Conservation (phyloP, 2,113 vertebrate genomes). For the Nipponia nippon region DNA sequence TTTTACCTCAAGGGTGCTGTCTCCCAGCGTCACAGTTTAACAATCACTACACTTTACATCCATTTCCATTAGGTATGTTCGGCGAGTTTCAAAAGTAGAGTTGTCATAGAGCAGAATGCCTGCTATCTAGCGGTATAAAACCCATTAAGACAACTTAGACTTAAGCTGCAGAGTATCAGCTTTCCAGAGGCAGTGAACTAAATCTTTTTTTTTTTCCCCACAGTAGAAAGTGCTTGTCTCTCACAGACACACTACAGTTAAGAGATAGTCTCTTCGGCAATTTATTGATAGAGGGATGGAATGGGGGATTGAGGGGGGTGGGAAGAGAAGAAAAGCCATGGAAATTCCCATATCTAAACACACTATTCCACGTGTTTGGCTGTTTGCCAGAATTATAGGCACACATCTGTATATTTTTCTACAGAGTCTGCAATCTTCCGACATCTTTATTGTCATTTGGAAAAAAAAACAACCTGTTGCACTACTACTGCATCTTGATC, state of each 20-base stretch:
- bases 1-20: slow-evolving; percentile 48
- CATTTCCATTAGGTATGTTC: slow-evolving; percentile 47
- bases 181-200: slow-evolving; percentile 28
- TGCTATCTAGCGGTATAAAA: slow-evolving; percentile 41
- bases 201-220: background rate
- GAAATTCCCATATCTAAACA: background rate
- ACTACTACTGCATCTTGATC: background rate
- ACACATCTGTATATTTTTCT: background rate
- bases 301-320: accelerated
- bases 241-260: background rate
- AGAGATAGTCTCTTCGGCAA: background rate
- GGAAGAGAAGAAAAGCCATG: background rate
- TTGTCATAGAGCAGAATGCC: slow-evolving; percentile 50
- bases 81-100: slow-evolving; percentile 18
- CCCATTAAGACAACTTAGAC: slow-evolving; percentile 45
- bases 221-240: background rate
- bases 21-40: slow-evolving; percentile 39
- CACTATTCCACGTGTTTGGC: background rate
- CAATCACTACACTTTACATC: slow-evolving; percentile 46
- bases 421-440: background rate
- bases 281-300: background rate
- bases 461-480: background rate
- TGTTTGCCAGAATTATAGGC: background rate
- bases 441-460: background rate
- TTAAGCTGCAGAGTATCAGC: slow-evolving; percentile 16